Percentiles rank a stretch among this genome's conserved stretches.
Evolutionary conservation across 2,888 invertebrate genomes (phyloP).

Genomic region (Phrixothrix hirtus): DNA sequence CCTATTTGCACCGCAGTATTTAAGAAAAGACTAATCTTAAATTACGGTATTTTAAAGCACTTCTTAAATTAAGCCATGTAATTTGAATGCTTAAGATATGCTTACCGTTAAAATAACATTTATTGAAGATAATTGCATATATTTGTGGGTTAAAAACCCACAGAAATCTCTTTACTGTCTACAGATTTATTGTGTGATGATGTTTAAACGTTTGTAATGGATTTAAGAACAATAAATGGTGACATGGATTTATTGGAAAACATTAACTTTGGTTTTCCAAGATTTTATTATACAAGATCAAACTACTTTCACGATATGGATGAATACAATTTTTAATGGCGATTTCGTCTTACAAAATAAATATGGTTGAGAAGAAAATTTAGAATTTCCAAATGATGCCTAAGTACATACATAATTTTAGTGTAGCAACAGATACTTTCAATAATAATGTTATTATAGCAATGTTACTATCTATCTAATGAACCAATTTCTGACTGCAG

Average conservation of each 20-base stretch:
- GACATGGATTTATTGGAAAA: slow-evolving; percentile 2
- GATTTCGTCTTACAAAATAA: slow-evolving; percentile 1
- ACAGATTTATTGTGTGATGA: neutral
- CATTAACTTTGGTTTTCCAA: neutral
- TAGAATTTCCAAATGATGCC: slow-evolving; percentile 1
- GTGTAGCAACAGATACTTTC: neutral
- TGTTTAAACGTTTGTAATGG: neutral
- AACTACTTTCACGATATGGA: slow-evolving; percentile 3
- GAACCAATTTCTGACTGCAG: neutral
- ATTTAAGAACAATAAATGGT: neutral
- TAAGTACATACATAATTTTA: neutral
- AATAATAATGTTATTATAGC: neutral
- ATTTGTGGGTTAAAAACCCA: too few species aligned
- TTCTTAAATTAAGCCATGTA: neutral
- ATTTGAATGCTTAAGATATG: neutral
- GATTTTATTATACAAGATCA: neutral
- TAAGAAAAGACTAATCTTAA: neutral
- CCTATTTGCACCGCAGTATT: slow-evolving; percentile 1
- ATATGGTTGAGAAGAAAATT: neutral
- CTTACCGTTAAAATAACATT: neutral
- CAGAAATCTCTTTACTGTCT: too few species aligned
- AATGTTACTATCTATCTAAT: neutral
- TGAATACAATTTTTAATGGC: neutral
- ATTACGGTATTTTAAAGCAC: too few species aligned
- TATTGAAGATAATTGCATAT: slow-evolving; percentile 2